phyloP scores from a whole-genome alignment of 2,113 vertebrate species.

The Procapra przewalskii region DNA sequence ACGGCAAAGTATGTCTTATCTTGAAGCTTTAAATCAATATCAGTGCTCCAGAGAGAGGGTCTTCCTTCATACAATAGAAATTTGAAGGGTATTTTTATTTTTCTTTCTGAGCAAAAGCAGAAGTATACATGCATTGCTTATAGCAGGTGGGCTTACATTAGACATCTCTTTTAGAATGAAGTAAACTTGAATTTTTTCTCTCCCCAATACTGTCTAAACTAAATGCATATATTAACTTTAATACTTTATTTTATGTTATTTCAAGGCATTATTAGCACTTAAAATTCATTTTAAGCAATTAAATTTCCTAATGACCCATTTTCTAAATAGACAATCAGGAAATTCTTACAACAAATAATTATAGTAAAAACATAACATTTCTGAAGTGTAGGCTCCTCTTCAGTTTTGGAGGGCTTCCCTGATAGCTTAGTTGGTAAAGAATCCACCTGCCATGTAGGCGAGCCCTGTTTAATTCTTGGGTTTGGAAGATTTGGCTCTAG shows the following conservation, averaged over 20 bases:
- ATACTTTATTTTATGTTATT: neutral
- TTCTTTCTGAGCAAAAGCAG: neutral
- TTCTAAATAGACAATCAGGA: neutral
- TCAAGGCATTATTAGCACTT: neutral
- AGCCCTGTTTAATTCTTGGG: neutral
- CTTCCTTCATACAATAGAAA: neutral
- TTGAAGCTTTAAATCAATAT: neutral
- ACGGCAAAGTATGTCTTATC: neutral
- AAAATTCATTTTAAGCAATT: neutral
- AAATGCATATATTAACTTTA: neutral
- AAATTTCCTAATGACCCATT: neutral
- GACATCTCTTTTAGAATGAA: neutral
- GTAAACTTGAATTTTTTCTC: neutral
- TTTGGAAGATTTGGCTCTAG: neutral
- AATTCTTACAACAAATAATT: neutral
- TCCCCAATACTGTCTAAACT: neutral
- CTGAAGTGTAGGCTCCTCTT: neutral
- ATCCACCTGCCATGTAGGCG: neutral
- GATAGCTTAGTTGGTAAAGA: neutral
- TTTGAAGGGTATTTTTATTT: neutral
- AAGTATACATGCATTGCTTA: neutral
- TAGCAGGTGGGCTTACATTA: fast-evolving
- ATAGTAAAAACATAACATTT: neutral
- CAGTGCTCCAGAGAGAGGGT: neutral
- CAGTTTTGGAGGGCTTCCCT: neutral